These are phyloP conservation scores for Neosalanx taihuensis DNA, from an alignment of 2,797 vertebrate species.

Conservation along the genomic window DNA sequence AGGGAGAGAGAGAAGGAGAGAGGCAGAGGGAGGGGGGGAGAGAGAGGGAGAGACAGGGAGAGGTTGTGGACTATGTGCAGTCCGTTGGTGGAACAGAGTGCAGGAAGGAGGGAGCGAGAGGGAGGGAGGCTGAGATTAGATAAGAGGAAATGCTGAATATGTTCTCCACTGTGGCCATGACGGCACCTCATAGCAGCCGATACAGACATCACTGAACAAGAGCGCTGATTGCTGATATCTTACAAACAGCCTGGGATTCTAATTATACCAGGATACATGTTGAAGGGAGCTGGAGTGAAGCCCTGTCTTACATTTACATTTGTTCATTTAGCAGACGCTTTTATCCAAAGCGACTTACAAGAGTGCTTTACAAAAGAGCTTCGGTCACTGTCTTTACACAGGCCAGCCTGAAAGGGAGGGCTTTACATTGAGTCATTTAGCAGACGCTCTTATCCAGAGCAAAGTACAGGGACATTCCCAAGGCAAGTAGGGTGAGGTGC, in stretches of 20 bases:
- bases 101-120: not conserved
- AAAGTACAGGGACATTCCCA: too few species aligned
- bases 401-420: slow-evolving; percentile 3
- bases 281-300: slow-evolving; percentile 33
- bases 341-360: too few species aligned
- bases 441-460: too few species aligned
- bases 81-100: slow-evolving; percentile 42
- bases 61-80: slow-evolving; percentile 14
- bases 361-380: too few species aligned
- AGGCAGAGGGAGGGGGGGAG: not conserved
- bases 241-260: slow-evolving; percentile 62
- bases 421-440: too few species aligned
- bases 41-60: not conserved
- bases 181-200: slow-evolving; percentile 69
- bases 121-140: slow-evolving; percentile 66
- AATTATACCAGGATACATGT: slow-evolving; percentile 62
- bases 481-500: too few species aligned
- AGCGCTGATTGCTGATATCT: slow-evolving; percentile 74
- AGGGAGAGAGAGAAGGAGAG: not conserved
- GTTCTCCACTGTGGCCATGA: slow-evolving; percentile 61
- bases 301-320: slow-evolving; percentile 31
- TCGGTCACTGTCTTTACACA: slow-evolving; percentile 32
- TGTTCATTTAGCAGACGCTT: too few species aligned
- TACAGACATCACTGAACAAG: slow-evolving; percentile 71
- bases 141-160: slow-evolving; percentile 78